Conservation (phyloP, 2,888 invertebrate species). For the Drosophila peninsularis region DNA sequence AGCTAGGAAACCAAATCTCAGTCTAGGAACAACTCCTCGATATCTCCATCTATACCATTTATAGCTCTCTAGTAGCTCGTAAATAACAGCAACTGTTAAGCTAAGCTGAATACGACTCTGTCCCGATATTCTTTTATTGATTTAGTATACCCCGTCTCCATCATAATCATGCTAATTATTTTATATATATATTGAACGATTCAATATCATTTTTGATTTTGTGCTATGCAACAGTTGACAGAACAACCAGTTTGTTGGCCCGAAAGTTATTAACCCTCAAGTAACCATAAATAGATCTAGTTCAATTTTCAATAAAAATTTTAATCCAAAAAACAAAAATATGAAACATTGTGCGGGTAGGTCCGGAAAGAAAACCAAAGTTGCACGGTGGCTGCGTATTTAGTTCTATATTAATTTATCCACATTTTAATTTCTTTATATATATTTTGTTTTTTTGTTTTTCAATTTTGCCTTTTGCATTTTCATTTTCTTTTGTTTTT, state of each 20-base stretch:
- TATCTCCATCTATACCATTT: slow-evolving; percentile 5
- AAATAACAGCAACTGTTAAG: slow-evolving; percentile 55
- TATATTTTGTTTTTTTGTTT: slow-evolving; percentile 20
- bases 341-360: slow-evolving; percentile 60
- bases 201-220: slow-evolving; percentile 36
- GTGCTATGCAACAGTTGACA: slow-evolving; percentile 77
- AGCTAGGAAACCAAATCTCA: slow-evolving; percentile 14
- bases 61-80: slow-evolving; percentile 36
- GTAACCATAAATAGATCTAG: slow-evolving; percentile 26
- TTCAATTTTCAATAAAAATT: slow-evolving; percentile 12
- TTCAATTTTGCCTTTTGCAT: slow-evolving; percentile 21
- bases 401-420: slow-evolving; percentile 29
- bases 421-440: background rate
- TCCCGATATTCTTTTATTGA: background rate
- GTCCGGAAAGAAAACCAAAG: slow-evolving; percentile 57
- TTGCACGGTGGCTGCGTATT: slow-evolving; percentile 83
- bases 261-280: slow-evolving; percentile 68
- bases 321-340: slow-evolving; percentile 26
- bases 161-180: slow-evolving; percentile 59
- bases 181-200: slow-evolving; percentile 43
- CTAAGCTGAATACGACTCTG: slow-evolving; percentile 29
- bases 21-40: slow-evolving; percentile 31
- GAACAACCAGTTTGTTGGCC: slow-evolving; percentile 68
- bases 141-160: slow-evolving; percentile 20
- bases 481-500: slow-evolving; percentile 42